A percentile compares a stretch with the other conserved stretches of the same genome.
Conservation (phyloP, 1,140 invertebrate species). For the Scaptomyza hsui region DNA sequence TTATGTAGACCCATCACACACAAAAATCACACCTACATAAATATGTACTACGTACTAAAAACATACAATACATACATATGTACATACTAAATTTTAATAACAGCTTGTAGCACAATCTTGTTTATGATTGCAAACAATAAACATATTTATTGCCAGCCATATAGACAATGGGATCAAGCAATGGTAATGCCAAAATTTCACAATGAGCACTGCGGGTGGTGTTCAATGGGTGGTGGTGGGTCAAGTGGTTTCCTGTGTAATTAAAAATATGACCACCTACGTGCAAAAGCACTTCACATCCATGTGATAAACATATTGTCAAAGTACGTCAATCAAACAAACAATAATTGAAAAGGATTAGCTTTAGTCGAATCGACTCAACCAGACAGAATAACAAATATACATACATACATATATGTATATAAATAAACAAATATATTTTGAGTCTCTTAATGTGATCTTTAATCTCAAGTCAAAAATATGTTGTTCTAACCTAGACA, state of each 20-base stretch:
- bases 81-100: constrained; percentile 7
- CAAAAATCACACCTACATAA: background rate
- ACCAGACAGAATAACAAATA: no score
- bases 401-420: no score
- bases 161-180: constrained; percentile 45
- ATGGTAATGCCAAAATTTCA: constrained; percentile 47
- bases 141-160: constrained; percentile 57
- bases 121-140: constrained; percentile 58
- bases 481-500: no score
- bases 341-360: no score
- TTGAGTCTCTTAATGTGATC: no score
- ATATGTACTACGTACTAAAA: background rate
- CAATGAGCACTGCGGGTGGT: background rate
- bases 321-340: no score
- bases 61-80: background rate
- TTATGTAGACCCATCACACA: background rate
- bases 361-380: no score
- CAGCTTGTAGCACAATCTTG: constrained; percentile 34
- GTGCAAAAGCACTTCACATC: no score
- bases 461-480: no score
- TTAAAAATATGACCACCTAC: constrained; percentile 50
- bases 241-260: constrained; percentile 35
- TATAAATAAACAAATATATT: no score
- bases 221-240: background rate
- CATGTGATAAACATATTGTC: no score